Evolutionary conservation across 2,113 vertebrate species (phyloP), one percentile per base, ranked within the genome.

Genomic region (Pachypanchax playfairii): DNA sequence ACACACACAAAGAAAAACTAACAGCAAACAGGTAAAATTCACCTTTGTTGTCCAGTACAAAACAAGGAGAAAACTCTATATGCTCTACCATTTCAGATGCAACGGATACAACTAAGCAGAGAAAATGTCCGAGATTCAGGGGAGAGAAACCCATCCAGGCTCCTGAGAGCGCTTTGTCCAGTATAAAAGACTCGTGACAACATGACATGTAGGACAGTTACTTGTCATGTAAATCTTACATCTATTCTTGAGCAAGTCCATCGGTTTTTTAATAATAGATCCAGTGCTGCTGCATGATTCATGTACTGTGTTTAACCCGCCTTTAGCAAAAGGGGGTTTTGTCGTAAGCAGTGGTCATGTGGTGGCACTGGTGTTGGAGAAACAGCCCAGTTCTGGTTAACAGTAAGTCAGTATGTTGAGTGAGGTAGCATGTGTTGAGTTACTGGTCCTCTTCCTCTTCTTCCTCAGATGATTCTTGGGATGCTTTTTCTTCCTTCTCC

Each of bases 381-480:
- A 85, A 84, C 86, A 90, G 90, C 92, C 85, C 89, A 91, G 88
- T 89, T 91, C 88, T 88, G 80, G 82, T 90, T 84, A 82, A 92
- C 72, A 89, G 90, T 90, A 93, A 91, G 86, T 83, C 87, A 91
- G 89, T 82, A 92, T 80, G 82, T 87, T 76, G 83, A 93, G 82
- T 91, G 93, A 93, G 93, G 95, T 95, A 95, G 95, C 87, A 83
- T 82, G 83, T 75, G 83, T 83, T 85, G 47, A 84, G 82, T 95
- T 95, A 96, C 93, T 98, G 94, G 87, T 97, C 95, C 81, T 97
- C 94, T 82, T 96, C 94, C 59, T 95, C 94, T 66, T 87, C 86
- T 48, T 96, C 96, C 85, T 96, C 96, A 0, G 95, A 97, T 53
- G 96, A 98, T 73, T 97, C 94, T 90, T 96, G 94, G 38, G 96